These are phyloP conservation scores for Hetaerina americana DNA, from an alignment of 1,140 invertebrate species.

Conservation along the genomic window DNA sequence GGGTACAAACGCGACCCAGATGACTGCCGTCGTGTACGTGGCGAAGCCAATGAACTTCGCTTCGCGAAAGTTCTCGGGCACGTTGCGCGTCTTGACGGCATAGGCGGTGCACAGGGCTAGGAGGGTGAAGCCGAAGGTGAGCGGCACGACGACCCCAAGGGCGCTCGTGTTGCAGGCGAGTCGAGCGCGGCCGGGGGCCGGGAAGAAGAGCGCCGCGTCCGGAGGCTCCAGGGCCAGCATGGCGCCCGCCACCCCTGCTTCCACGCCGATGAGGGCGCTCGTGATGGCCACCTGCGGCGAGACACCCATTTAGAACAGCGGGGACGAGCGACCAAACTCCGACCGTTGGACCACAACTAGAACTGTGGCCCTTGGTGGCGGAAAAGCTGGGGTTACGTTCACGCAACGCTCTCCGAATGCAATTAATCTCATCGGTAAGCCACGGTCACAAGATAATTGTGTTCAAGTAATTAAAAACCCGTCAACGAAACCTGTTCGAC, in stretches of 20 bases:
- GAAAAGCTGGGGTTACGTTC: too few relatives aligned
- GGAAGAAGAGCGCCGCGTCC: constrained; percentile 43
- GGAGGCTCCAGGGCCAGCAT: constrained; percentile 55
- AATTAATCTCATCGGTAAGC: too few relatives aligned
- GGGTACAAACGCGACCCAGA: constrained; percentile 78
- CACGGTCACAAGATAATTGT: too few relatives aligned
- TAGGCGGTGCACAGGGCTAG: constrained; percentile 70
- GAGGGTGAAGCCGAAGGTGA: constrained; percentile 66
- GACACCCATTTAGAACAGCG: too few relatives aligned
- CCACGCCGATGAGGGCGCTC: constrained; percentile 49
- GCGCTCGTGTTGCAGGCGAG: constrained; percentile 57
- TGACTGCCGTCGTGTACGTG: constrained; percentile 80
- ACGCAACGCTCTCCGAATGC: too few relatives aligned
- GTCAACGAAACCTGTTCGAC: too few relatives aligned
- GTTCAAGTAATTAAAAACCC: too few relatives aligned
- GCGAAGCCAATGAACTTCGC: constrained; percentile 73
- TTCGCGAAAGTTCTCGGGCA: constrained; percentile 83
- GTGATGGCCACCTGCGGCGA: constrained; percentile 49
- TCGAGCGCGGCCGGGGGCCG: constrained; percentile 36
- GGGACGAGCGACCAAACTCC: too few relatives aligned
- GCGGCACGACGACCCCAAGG: constrained; percentile 55
- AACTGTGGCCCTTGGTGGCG: too few relatives aligned
- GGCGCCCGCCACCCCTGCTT: constrained; percentile 49
- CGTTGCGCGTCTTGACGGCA: constrained; percentile 72
- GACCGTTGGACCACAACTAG: too few relatives aligned